phyloP scores from a whole-genome alignment of 2,113 vertebrate genomes.

The Eulemur rufifrons region DNA sequence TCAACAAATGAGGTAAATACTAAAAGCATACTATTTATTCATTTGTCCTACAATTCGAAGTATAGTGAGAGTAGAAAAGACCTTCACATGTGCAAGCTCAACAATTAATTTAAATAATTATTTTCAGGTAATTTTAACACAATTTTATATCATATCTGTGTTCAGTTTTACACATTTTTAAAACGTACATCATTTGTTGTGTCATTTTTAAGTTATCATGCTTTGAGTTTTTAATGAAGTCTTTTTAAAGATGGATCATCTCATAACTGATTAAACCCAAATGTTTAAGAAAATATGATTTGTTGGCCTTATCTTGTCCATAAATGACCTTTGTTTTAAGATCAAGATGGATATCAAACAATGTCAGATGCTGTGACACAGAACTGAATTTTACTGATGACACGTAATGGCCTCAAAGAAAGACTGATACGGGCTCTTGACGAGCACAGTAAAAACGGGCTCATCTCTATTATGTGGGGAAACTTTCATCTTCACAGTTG shows the following conservation, averaged over 20 bases:
- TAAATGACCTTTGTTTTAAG: background rate
- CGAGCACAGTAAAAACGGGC: background rate
- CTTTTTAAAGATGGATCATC: background rate
- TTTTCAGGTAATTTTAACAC: background rate
- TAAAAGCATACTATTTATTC: background rate
- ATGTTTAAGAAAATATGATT: background rate
- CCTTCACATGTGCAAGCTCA: background rate
- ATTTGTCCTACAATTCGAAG: background rate
- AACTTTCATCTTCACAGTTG: background rate
- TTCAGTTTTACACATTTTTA: background rate
- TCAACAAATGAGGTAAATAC: background rate
- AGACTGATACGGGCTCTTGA: too few species aligned
- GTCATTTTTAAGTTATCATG: background rate
- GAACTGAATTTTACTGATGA: background rate
- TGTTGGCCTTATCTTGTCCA: background rate
- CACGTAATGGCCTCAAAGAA: background rate
- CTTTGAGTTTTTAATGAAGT: background rate
- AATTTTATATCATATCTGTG: background rate
- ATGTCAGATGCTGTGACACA: fast-evolving
- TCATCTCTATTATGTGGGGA: fast-evolving
- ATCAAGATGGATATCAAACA: background rate
- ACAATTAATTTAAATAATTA: background rate
- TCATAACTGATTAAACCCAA: background rate
- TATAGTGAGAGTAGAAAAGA: background rate
- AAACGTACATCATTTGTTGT: background rate